Evolutionary conservation across 2,797 vertebrate species (phyloP), one percentile per base, ranked within the genome.

Genomic region (Delichon dasypus): DNA sequence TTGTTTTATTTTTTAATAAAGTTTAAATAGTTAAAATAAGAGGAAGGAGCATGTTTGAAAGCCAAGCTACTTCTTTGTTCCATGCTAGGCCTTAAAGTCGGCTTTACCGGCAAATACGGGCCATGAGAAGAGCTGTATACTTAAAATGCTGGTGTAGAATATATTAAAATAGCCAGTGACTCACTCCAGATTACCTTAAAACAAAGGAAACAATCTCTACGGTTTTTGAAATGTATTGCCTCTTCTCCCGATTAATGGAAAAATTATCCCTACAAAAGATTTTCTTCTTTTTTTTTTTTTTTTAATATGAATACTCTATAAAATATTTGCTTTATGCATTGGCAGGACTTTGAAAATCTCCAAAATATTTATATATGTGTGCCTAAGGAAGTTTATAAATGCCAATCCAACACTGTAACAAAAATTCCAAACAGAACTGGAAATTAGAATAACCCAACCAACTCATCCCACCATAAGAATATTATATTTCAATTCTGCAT

Each of bases 11-110:
- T 98, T 95, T 97, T 97, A 95, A 96, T 96, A 95, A 96, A 95
- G 88, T 94, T 96, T 96, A 97, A 97, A 95, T 97, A 95, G 50
- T 92, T 92, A 97, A 97, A 96, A 96, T 90, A 86, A 94, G 97
- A 97, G 88, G 83, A 94, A 95, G 65, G 91, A 95, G 65, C 81
- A 95, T 44, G 79, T 92, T 95, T 94, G 93, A 96, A 96, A 96
- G 89, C 81, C 90, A 95, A 93, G 88, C 70, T 78, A 76, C 78
- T 89, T 85, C 66, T 96, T 95, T 96, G 66, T 94, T 96, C 77
- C 93, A 97, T 78, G 88, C 91, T 88, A 90, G 92, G 85, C 76
- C 60, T 73, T 86, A 64, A 81, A 86, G 57, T 75, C 30, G 19
- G 75, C 94, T 86, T 96, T 90, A 89, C 78, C 38, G 86, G 88